phyloP scores from a whole-genome alignment of 2,797 vertebrate genomes.

The Danio tinwini region DNA sequence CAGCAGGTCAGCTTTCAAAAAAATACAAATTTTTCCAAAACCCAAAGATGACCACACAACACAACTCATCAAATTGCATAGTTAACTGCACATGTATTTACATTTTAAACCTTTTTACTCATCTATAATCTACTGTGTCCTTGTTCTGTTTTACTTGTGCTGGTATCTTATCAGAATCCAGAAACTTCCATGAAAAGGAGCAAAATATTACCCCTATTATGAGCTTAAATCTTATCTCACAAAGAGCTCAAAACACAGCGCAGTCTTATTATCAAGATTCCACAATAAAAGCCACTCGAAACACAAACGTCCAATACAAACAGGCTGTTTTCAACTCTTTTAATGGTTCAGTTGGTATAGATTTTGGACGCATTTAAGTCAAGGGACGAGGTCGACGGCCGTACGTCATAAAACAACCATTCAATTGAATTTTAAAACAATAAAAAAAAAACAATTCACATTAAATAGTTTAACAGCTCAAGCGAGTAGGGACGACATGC shows the following conservation, averaged over 20 bases:
- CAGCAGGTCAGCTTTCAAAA: neutral
- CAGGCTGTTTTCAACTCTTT: conserved; percentile 76
- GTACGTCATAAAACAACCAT: conserved; percentile 63
- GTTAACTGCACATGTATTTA: neutral
- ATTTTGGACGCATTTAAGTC: conserved; percentile 82
- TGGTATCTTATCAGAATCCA: conserved; percentile 25
- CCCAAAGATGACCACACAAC: neutral
- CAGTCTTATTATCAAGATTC: neutral
- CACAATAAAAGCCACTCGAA: neutral
- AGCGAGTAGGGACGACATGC: conserved; percentile 71
- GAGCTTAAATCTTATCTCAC: conserved; percentile 32
- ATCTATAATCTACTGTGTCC: neutral
- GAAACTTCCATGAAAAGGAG: conserved; percentile 28
- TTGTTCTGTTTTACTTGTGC: neutral
- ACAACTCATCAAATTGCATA: neutral
- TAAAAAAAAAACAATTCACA: conserved; percentile 68
- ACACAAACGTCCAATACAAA: conserved; percentile 28
- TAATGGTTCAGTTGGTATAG: conserved; percentile 83
- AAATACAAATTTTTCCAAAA: neutral
- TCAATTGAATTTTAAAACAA: conserved; percentile 32
- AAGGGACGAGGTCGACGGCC: conserved; percentile 77
- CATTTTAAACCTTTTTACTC: neutral
- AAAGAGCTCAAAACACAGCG: neutral
- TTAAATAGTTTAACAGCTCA: conserved; percentile 75
- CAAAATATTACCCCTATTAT: conserved; percentile 45